Evolutionary conservation across 2,888 invertebrate genomes (phyloP).

Genomic region (Thymelicus sylvestris): DNA sequence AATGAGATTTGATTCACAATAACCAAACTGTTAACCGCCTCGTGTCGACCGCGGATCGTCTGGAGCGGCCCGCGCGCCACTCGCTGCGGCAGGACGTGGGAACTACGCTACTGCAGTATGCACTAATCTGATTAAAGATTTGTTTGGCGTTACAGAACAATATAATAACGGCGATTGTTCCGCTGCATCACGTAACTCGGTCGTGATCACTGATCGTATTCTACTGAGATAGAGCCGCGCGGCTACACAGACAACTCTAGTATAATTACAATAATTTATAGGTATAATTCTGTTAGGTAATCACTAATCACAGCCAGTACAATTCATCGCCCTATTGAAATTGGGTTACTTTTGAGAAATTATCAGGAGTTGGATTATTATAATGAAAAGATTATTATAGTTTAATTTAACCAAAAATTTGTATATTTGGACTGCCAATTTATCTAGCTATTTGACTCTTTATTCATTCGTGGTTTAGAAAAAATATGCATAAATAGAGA

Average conservation of each 20-base stretch:
- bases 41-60: background rate
- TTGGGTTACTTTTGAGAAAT: too few species aligned
- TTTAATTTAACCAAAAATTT: too few species aligned
- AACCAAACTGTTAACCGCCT: background rate
- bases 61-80: background rate
- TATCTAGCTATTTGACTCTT: too few species aligned
- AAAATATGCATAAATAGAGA: too few species aligned
- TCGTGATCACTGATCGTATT: conserved; percentile 1
- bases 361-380: too few species aligned
- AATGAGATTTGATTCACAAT: too few species aligned
- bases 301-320: background rate
- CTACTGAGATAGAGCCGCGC: background rate
- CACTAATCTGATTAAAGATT: conserved; percentile 41
- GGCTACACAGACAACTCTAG: background rate
- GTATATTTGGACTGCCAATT: too few species aligned
- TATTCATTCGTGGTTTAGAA: too few species aligned
- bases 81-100: conserved; percentile 22
- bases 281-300: background rate
- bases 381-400: too few species aligned
- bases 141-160: conserved; percentile 37
- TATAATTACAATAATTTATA: conserved; percentile 8
- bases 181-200: conserved; percentile 8
- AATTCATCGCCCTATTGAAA: background rate
- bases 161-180: conserved; percentile 14
- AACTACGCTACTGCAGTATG: conserved; percentile 34